Percentiles rank a stretch among this genome's conserved stretches.
Conservation (phyloP, 1,140 invertebrate species). For the Rhopalosiphum maidis region DNA sequence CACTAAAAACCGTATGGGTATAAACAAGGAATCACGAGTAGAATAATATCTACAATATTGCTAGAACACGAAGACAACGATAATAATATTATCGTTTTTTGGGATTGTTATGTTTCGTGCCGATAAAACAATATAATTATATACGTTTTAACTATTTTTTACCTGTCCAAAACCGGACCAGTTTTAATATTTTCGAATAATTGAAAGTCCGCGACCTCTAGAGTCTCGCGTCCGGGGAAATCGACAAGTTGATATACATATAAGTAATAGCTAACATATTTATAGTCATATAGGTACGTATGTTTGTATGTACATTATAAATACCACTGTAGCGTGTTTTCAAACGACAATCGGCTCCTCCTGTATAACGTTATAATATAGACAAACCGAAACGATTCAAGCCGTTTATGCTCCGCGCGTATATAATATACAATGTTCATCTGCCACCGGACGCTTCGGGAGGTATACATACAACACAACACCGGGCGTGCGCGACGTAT, state of each 20-base stretch:
- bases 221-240: background rate
- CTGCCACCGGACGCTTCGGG: background rate
- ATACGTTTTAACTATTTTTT: background rate
- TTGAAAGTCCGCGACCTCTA: background rate
- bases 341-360: background rate
- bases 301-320: background rate
- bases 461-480: background rate
- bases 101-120: background rate
- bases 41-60: background rate
- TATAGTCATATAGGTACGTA: background rate
- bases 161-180: background rate
- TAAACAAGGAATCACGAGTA: background rate
- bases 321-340: background rate
- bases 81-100: background rate
- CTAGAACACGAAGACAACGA: background rate
- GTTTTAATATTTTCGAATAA: background rate
- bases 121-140: background rate
- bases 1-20: background rate
- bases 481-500: background rate
- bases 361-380: background rate
- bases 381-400: background rate
- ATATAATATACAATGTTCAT: background rate
- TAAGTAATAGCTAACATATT: background rate
- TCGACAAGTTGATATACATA: background rate
- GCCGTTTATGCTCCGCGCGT: background rate